A percentile compares a stretch with the other conserved stretches of the same genome.
phyloP scores from a whole-genome alignment of 2,113 vertebrate species.

The Bufo gargarizans region DNA sequence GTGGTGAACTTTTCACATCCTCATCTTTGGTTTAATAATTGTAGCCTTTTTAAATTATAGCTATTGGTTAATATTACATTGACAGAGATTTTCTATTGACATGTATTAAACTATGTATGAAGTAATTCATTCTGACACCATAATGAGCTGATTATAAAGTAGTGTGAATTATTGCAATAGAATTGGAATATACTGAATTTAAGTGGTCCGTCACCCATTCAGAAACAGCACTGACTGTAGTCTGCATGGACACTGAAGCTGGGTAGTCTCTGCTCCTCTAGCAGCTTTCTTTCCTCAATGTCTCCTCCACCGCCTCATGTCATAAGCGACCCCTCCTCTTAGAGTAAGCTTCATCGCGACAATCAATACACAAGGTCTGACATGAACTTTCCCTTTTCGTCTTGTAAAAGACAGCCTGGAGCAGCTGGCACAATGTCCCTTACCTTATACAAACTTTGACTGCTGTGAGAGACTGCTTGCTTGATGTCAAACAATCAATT shows the following conservation, averaged over 20 bases:
- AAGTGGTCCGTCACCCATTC: neutral
- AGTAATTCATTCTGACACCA: neutral
- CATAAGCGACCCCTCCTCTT: neutral
- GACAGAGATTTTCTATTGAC: neutral
- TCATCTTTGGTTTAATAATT: neutral
- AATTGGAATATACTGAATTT: neutral
- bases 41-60: neutral
- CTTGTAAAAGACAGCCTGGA: neutral
- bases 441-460: neutral
- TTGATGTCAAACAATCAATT: neutral
- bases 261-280: neutral
- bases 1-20: neutral
- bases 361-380: neutral
- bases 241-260: neutral
- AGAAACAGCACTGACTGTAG: neutral
- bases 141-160: neutral
- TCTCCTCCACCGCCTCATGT: neutral
- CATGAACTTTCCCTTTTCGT: neutral
- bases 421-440: neutral
- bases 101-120: neutral
- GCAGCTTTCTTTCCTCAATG: neutral
- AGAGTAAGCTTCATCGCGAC: neutral
- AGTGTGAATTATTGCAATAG: neutral
- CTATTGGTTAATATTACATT: neutral
- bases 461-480: neutral